Evolutionary conservation across 2,888 invertebrate species (phyloP).

Genomic region (Liposcelis brunnea): DNA sequence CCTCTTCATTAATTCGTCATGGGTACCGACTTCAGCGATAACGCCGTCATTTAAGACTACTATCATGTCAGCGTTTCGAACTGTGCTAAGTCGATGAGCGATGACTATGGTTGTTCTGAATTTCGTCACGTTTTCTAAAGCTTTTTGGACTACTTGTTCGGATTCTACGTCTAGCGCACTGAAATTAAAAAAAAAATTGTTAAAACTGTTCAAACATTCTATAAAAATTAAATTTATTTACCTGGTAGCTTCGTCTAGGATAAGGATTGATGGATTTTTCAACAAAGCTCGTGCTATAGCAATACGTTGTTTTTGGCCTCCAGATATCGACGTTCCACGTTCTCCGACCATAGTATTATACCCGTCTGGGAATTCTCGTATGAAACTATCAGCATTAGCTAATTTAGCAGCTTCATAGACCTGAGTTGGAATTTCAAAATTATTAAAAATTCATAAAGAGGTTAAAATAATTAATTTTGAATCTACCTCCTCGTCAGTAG

Average conservation of each 20-base stretch:
- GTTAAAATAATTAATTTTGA: not conserved
- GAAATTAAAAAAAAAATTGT: conserved; percentile 18
- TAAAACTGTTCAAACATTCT: not conserved
- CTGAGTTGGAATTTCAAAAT: conserved; percentile 27
- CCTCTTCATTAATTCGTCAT: conserved; percentile 54
- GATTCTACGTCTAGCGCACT: conserved; percentile 88
- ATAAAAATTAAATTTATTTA: conserved; percentile 21
- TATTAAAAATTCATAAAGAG: not conserved
- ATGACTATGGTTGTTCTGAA: conserved; percentile 89
- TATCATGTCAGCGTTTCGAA: conserved; percentile 79
- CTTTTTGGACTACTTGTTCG: conserved; percentile 76
- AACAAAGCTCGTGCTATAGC: conserved; percentile 88
- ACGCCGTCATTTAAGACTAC: conserved; percentile 73
- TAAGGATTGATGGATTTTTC: conserved; percentile 71
- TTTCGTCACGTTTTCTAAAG: conserved; percentile 63
- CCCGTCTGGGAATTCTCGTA: conserved; percentile 58
- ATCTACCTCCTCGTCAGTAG: conserved; percentile 46
- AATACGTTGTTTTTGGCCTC: conserved; percentile 88
- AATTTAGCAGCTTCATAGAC: conserved; percentile 60
- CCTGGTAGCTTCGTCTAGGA: conserved; percentile 92
- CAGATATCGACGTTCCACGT: conserved; percentile 77
- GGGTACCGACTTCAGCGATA: conserved; percentile 75
- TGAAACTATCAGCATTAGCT: conserved; percentile 89
- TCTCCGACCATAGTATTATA: conserved; percentile 81
- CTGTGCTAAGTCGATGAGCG: conserved; percentile 83